phyloP scores from a whole-genome alignment of 1,140 invertebrate species.

The Lutraria rhynchaena region DNA sequence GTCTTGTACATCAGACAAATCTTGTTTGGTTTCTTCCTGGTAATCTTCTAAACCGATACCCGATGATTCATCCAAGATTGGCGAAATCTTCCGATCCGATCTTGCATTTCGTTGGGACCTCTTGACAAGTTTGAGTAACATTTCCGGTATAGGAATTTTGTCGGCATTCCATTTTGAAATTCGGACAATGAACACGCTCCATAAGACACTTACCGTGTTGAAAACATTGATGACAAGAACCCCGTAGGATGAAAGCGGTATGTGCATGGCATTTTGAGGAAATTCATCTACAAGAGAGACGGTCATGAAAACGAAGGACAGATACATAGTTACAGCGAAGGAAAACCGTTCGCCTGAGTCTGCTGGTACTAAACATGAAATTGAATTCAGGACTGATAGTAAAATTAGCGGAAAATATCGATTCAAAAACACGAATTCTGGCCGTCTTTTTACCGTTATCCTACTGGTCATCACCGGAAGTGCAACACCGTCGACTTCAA shows the following conservation, averaged over 20 bases:
- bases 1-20: neutral
- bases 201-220: neutral
- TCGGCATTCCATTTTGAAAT: neutral
- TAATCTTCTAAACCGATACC: neutral
- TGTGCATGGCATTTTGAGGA: neutral
- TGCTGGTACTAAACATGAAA: neutral
- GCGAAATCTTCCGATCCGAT: neutral
- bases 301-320: conserved; percentile 14
- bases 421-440: neutral
- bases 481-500: neutral
- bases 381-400: neutral
- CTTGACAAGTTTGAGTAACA: neutral
- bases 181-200: conserved; percentile 11
- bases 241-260: neutral
- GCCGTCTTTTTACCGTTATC: neutral
- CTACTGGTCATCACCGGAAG: neutral
- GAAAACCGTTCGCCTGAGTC: conserved; percentile 17
- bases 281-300: neutral
- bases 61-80: neutral
- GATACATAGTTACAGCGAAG: conserved; percentile 9
- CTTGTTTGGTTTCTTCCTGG: neutral
- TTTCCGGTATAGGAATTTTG: neutral
- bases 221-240: neutral
- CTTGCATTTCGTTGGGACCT: neutral
- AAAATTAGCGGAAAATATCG: neutral